Evolutionary conservation across 2,888 invertebrate species (phyloP).

Genomic region (Harmothoe impar): DNA sequence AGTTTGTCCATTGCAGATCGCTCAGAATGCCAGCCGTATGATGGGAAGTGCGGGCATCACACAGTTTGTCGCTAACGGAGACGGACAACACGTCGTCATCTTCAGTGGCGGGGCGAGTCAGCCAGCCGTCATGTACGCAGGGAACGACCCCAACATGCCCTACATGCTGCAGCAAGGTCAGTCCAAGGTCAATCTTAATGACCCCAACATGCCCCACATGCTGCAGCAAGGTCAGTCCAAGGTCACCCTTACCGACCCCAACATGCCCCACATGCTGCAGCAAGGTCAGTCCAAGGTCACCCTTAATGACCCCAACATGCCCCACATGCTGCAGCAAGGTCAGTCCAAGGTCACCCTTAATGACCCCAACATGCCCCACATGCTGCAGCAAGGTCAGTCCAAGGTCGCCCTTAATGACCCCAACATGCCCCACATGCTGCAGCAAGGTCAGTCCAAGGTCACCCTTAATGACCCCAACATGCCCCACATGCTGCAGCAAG

Average conservation of each 20-base stretch:
- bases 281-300: constrained; percentile 7
- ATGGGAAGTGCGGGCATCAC: constrained; percentile 64
- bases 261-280: constrained; percentile 64
- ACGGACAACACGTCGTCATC: constrained; percentile 66
- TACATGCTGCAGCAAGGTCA: constrained; percentile 61
- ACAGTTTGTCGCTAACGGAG: constrained; percentile 64
- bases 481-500: constrained; percentile 63
- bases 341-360: background rate
- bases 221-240: constrained; percentile 41
- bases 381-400: constrained; percentile 56
- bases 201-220: constrained; percentile 58
- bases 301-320: constrained; percentile 54
- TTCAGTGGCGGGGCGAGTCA: constrained; percentile 61
- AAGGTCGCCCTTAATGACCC: constrained; percentile 48
- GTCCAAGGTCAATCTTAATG: background rate
- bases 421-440: constrained; percentile 61
- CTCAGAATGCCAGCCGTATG: constrained; percentile 61
- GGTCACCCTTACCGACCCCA: constrained; percentile 3
- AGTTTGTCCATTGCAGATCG: constrained; percentile 51
- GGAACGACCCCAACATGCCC: constrained; percentile 60
- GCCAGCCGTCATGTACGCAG: constrained; percentile 63
- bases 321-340: constrained; percentile 62
- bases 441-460: constrained; percentile 8
- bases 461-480: constrained; percentile 27
- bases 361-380: constrained; percentile 61